Evolutionary conservation across 2,797 vertebrate species (phyloP).

Genomic region (Falco berigora): DNA sequence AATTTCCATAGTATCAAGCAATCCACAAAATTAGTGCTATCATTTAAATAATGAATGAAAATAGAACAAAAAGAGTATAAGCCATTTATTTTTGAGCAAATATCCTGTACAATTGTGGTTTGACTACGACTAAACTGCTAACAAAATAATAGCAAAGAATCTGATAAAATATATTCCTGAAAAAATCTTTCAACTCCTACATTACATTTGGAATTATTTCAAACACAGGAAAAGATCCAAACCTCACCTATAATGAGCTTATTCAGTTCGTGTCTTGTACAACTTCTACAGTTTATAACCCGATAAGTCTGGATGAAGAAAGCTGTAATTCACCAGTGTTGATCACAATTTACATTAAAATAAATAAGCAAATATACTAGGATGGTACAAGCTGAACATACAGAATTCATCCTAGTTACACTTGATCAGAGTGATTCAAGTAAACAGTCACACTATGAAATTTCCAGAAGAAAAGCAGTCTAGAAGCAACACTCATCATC

Average conservation of each 20-base stretch:
- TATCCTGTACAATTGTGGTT: background rate
- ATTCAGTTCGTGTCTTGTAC: background rate
- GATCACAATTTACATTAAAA: slow-evolving; percentile 4
- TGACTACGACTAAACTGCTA: background rate
- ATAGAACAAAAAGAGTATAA: background rate
- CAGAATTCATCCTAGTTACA: background rate
- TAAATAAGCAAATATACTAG: slow-evolving; percentile 30
- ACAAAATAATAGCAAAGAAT: background rate
- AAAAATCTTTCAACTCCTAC: background rate
- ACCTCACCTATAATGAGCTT: background rate
- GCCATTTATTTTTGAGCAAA: slow-evolving; percentile 6
- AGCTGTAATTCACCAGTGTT: background rate
- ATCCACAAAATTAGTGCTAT: background rate
- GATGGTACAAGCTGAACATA: background rate
- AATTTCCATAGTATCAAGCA: background rate
- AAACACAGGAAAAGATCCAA: background rate
- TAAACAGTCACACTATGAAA: background rate
- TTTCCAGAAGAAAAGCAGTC: background rate
- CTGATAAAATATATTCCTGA: background rate
- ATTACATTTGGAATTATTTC: background rate
- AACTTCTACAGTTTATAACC: background rate
- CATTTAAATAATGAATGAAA: background rate
- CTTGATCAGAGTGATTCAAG: background rate
- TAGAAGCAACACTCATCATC: background rate
- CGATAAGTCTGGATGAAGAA: background rate